Evolutionary conservation across 2,888 invertebrate genomes (phyloP).

Genomic region (Selenia dentaria): DNA sequence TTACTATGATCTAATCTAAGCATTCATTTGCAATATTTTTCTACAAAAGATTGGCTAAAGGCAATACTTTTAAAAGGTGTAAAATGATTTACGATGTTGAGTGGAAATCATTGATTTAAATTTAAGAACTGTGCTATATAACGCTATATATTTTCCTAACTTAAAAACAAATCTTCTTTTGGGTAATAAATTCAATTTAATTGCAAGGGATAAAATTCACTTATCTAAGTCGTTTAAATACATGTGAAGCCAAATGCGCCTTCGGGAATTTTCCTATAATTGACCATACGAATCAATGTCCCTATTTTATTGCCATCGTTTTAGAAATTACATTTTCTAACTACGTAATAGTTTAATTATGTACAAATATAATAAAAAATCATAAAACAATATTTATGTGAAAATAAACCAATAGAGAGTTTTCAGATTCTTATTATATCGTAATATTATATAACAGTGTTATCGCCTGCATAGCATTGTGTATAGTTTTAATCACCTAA

Average conservation of each 20-base stretch:
- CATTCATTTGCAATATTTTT: constrained; percentile 17
- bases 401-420: constrained; percentile 16
- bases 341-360: constrained; percentile 24
- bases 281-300: constrained; percentile 45
- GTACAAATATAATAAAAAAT: constrained; percentile 15
- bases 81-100: background rate
- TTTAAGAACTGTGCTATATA: background rate
- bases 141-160: background rate
- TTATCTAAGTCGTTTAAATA: constrained; percentile 33
- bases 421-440: too few relatives aligned
- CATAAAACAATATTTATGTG: constrained; percentile 1
- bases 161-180: constrained; percentile 7
- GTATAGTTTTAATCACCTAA: background rate
- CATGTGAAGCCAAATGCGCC: constrained; percentile 35
- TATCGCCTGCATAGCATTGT: constrained; percentile 8
- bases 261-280: constrained; percentile 41
- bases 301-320: constrained; percentile 45
- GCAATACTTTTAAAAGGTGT: constrained; percentile 29
- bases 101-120: constrained; percentile 1
- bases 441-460: too few relatives aligned
- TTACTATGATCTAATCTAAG: constrained; percentile 7
- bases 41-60: constrained; percentile 28
- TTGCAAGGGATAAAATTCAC: constrained; percentile 15
- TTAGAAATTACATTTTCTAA: constrained; percentile 21
- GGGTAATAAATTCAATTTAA: constrained; percentile 5